A percentile compares a stretch with the other conserved stretches of the same genome.
These are phyloP conservation scores for Phyto melanocephala DNA, from an alignment of 2,888 invertebrate genomes.

Conservation along the genomic window DNA sequence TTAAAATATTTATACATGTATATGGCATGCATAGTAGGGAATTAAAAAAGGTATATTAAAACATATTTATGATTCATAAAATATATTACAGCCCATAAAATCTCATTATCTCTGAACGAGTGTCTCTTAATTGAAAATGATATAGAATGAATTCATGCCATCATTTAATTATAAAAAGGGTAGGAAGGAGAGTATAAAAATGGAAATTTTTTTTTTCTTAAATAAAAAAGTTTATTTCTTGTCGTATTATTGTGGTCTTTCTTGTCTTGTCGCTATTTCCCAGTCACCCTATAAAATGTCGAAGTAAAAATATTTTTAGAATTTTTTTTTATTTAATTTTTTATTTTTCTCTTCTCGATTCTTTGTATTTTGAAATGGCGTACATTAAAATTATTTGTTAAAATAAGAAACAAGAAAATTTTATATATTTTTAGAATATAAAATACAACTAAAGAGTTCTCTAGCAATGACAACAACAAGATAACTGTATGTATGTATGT, in stretches of 20 bases:
- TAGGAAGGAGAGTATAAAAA: not conserved
- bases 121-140: constrained; percentile 41
- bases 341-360: not conserved
- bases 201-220: not conserved
- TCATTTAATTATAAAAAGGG: constrained; percentile 4
- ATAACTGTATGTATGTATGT: not conserved
- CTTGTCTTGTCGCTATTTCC: constrained; percentile 13
- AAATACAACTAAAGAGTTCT: constrained; percentile 28
- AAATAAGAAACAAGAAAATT: constrained; percentile 12
- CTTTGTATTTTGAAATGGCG: constrained; percentile 52
- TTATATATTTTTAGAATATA: constrained; percentile 41
- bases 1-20: no score
- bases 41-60: no score
- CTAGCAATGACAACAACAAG: not conserved
- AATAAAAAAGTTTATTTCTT: constrained; percentile 31
- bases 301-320: constrained; percentile 56
- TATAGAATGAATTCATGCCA: constrained; percentile 32
- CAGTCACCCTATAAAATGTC: constrained; percentile 36
- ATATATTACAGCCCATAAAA: no score
- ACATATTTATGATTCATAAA: no score
- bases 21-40: no score
- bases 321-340: constrained; percentile 22
- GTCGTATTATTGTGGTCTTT: not conserved
- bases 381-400: constrained; percentile 60
- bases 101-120: no score